Base-by-base conservation (phyloP, 2,113 vertebrate genomes). In the Malurus cyaneus region DNA sequence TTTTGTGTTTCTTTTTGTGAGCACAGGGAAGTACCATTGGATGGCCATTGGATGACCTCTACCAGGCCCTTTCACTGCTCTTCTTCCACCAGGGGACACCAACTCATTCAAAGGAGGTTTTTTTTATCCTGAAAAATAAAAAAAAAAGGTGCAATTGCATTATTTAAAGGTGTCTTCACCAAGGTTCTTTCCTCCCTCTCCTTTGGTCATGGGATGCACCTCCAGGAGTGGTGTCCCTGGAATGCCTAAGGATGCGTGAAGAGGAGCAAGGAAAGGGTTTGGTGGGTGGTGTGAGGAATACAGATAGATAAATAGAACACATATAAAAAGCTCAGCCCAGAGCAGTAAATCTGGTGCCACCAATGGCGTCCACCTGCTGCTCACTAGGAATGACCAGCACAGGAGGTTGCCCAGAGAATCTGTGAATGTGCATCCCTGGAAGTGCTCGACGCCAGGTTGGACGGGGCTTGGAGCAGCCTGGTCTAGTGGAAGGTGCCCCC, bases 221-320 rank as follows among this genome's bases (percentile, higher is more conserved):
- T 15, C 44, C 6, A 6, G 12, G 49, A 57, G 53, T 5, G 1
- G 10, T 4, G 14, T 3, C 41, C 20, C 10, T 2, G 21, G 47
- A 61, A 25, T 1, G 6, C 6, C 23, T 8, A 25, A 28, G 1
- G 1, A 36, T 0, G 0, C 6, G 3, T 0, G 4, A 28, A 24
- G 20, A 29, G 64, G 42, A 57, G 50, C 17, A 5, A 16, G 10
- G 11, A 9, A n/a, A 20, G 39, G 12, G 6, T 17, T 47, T 9
- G 46, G 32, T 6, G 60, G 70, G 67, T 81, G 47, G 26, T 2
- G 10, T 31, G 46, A 67, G 21, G 11, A 41, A 71, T 7, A 17
- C 32, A 29, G 18, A 24, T 1, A 39, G 46, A 31, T 11, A 56
- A 80, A 69, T 6, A 64, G 11, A 72, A 49, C 11, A 29, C 11